Conservation (phyloP, 2,113 vertebrate species). For the Tauraco erythrolophus region DNA sequence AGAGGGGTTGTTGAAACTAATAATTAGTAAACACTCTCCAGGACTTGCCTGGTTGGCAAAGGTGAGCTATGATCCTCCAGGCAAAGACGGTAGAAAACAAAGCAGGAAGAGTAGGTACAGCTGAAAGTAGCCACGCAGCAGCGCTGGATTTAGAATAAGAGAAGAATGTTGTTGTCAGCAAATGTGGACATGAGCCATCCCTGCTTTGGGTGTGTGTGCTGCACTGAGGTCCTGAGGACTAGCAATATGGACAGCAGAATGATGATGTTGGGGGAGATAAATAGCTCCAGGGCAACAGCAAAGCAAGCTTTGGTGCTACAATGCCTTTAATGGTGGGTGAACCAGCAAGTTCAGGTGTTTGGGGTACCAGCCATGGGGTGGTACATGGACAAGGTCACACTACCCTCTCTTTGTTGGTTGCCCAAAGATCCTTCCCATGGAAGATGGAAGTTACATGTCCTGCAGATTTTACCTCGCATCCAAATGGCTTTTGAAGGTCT, state of each 20-base stretch:
- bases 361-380: not conserved
- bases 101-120: not conserved
- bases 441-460: not conserved
- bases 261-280: not conserved
- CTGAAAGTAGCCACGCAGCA: not conserved
- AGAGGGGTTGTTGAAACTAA: not conserved
- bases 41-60: not conserved
- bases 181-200: not conserved
- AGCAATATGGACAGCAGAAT: not conserved
- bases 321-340: not conserved
- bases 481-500: not conserved
- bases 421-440: not conserved
- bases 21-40: not conserved
- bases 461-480: rapidly evolving
- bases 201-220: rapidly evolving
- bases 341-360: not conserved
- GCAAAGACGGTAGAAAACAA: not conserved
- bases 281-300: not conserved
- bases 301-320: not conserved
- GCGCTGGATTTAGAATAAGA: not conserved
- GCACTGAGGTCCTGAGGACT: not conserved
- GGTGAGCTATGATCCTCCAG: not conserved
- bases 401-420: not conserved
- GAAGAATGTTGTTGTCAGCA: not conserved
- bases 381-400: not conserved